phyloP scores from a whole-genome alignment of 2,113 vertebrate genomes.

The Ictalurus furcatus region DNA sequence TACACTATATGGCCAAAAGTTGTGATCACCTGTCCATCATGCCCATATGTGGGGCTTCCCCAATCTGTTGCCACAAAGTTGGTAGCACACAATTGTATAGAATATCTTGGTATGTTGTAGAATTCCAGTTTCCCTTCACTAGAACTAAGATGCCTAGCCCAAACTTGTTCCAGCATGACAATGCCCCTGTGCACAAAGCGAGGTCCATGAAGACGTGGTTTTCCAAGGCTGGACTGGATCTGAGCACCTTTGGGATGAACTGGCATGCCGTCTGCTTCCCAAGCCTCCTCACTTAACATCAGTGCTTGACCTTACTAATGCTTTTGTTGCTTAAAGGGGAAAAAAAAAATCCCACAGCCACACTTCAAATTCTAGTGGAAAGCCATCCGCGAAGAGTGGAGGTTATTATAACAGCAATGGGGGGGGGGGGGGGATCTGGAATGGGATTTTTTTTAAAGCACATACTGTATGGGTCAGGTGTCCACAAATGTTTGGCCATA shows the following conservation, averaged over 20 bases:
- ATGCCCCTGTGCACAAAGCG: not conserved
- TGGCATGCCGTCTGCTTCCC: not conserved
- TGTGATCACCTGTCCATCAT: not conserved
- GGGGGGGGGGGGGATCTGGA: not conserved
- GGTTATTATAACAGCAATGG: not conserved
- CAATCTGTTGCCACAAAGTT: not conserved
- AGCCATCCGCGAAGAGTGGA: not conserved
- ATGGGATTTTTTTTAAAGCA: not conserved
- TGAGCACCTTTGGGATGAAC: not conserved
- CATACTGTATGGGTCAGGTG: not conserved
- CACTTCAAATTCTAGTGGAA: not conserved
- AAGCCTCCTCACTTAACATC: not conserved
- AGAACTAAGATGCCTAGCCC: not conserved
- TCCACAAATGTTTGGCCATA: not conserved
- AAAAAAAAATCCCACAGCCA: not conserved
- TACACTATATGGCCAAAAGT: not conserved
- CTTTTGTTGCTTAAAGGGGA: not conserved
- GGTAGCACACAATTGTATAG: not conserved
- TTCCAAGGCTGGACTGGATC: not conserved
- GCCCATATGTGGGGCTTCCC: not conserved
- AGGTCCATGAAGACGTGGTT: not conserved
- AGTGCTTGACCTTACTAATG: not conserved
- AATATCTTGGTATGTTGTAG: not conserved
- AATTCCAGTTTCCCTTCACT: not conserved
- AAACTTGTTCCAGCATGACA: not conserved